Evolutionary conservation across 2,113 vertebrate genomes (phyloP).

Genomic region (Tragelaphus buxtoni): DNA sequence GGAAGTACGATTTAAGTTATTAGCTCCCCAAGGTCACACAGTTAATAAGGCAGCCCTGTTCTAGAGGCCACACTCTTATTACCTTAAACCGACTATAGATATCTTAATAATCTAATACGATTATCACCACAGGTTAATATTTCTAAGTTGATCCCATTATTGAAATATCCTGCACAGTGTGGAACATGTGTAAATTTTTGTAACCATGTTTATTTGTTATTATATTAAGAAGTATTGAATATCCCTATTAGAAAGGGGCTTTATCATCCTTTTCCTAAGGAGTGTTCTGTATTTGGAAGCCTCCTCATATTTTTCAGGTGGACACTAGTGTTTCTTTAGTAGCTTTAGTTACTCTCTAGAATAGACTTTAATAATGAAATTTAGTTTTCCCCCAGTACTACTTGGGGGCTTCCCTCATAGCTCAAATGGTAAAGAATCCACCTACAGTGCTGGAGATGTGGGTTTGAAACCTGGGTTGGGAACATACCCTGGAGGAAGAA

Average conservation of each 20-base stretch:
- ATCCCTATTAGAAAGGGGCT: not conserved
- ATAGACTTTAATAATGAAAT: not conserved
- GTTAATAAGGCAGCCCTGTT: not conserved
- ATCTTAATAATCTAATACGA: not conserved
- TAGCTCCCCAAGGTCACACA: not conserved
- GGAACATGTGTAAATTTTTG: not conserved
- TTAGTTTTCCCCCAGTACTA: not conserved
- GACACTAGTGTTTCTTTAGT: not conserved
- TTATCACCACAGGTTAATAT: not conserved
- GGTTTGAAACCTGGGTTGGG: not conserved
- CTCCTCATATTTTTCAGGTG: not conserved
- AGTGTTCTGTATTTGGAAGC: not conserved
- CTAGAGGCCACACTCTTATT: not conserved
- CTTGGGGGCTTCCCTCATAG: not conserved
- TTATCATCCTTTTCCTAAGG: not conserved
- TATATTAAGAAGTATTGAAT: not conserved
- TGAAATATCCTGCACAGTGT: not conserved
- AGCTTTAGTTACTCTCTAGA: not conserved
- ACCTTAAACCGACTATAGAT: not conserved
- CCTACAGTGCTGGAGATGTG: not conserved
- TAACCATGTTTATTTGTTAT: not conserved
- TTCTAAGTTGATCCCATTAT: not conserved
- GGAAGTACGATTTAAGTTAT: not conserved
- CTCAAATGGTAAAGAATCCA: not conserved
- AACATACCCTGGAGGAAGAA: not conserved